These are phyloP conservation scores for Conopomorpha cramerella DNA, from an alignment of 1,140 invertebrate genomes.

Conservation along the genomic window DNA sequence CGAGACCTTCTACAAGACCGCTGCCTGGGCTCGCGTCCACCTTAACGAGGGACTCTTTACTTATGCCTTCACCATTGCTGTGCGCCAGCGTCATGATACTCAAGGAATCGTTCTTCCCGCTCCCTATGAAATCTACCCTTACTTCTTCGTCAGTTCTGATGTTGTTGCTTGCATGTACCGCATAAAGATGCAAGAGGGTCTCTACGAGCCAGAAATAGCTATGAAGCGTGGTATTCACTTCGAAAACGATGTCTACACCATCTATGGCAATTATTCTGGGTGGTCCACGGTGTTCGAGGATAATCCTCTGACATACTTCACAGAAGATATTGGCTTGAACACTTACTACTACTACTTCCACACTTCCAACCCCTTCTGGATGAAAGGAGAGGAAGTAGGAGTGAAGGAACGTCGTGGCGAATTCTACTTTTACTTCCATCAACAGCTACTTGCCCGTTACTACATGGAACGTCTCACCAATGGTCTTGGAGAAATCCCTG, in stretches of 20 bases:
- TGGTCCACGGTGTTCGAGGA: constrained; percentile 60
- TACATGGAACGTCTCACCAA: constrained; percentile 70
- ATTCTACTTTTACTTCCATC: constrained; percentile 64
- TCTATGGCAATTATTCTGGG: constrained; percentile 59
- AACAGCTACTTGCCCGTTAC: constrained; percentile 69
- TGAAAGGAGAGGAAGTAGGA: constrained; percentile 47
- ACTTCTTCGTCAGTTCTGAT: constrained; percentile 63
- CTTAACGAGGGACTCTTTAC: constrained; percentile 67
- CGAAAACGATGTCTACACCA: constrained; percentile 41
- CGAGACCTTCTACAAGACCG: constrained; percentile 61
- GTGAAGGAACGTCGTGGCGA: constrained; percentile 65
- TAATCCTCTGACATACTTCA: constrained; percentile 71
- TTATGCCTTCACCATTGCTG: constrained; percentile 63
- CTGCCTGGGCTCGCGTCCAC: constrained; percentile 62
- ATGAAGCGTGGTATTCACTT: constrained; percentile 44
- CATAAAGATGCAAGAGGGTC: constrained; percentile 61
- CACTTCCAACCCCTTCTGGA: constrained; percentile 63
- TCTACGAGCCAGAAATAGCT: constrained; percentile 17
- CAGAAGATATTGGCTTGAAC: constrained; percentile 72
- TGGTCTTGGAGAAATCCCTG: constrained; percentile 63
- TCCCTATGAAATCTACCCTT: constrained; percentile 67
- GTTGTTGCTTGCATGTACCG: constrained; percentile 61
- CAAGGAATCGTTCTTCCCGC: constrained; percentile 63
- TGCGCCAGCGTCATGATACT: constrained; percentile 64
- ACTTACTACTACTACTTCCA: constrained; percentile 68